Base-by-base conservation (phyloP, 2,113 vertebrate species). In the Heptranchias perlo region DNA sequence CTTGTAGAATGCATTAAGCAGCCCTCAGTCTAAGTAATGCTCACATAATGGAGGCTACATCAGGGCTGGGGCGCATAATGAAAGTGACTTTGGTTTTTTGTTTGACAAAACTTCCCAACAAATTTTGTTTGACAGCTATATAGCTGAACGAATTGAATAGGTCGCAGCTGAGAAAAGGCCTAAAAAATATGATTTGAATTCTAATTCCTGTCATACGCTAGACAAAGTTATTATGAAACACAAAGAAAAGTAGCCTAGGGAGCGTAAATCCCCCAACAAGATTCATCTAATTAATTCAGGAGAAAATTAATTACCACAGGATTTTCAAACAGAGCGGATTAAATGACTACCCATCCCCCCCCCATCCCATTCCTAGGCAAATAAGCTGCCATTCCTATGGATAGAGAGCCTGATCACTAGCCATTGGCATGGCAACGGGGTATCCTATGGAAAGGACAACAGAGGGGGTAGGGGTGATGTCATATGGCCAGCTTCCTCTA, bases 231-330 rank as follows among this genome's bases (percentile, higher is more conserved):
- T 96, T 96, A 96, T 96, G 91, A 92, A 96, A 96, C 94, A 96
- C 96, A 96, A 96, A 96, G 96, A 65, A 73, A 86, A 65, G 35
- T 54, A 94, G 92, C 95, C 92, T 94, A 92, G 82, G 96, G 95
- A 91, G 96, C 52, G 78, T 73, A 96, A 97, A 96, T 96, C 96
- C 97, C 96, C 95, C 96, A 96, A 96, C 87, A 96, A 97, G 97
- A 97, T 96, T 96, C 97, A 96, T 97, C 97, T 98, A 97, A 98
- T 98, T 98, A 98, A 98, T 98, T 97, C 98, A 98, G 98, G 97
- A 98, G 98, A 98, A 98, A 98, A 98, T 98, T 98, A 98, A 98
- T 98, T 98, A 98, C 97, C 86, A 97, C 94, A 4, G 97, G 97
- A 97, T 98, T 98, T 97, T 97, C 96, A 96, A 96, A 82, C 94